phyloP scores from a whole-genome alignment of 2,797 vertebrate genomes.

The Sebastes iracundus region DNA sequence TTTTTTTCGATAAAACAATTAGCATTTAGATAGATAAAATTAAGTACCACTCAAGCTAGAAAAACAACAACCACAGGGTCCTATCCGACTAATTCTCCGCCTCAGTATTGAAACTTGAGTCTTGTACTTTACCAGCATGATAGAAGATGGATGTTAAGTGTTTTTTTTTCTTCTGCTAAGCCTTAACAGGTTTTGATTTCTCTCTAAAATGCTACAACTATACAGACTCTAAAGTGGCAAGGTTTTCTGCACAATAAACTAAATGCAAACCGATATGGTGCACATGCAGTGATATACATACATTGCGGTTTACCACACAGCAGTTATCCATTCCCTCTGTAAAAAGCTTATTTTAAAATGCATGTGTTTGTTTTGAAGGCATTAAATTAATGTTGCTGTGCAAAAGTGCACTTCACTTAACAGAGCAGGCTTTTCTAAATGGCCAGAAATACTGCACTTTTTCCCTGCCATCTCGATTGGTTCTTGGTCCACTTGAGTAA shows the following conservation, averaged over 20 bases:
- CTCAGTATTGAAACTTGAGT: neutral
- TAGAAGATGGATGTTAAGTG: neutral
- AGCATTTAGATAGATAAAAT: neutral
- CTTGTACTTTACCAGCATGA: neutral
- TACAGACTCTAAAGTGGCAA: neutral
- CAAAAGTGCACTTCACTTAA: conserved; percentile 33
- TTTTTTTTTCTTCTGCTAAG: neutral
- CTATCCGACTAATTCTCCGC: neutral
- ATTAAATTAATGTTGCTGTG: conserved; percentile 20
- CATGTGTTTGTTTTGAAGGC: conserved; percentile 13
- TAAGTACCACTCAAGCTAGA: neutral
- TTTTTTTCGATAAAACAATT: neutral
- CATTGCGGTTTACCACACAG: conserved; percentile 3
- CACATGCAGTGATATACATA: conserved; percentile 3
- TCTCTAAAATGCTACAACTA: neutral
- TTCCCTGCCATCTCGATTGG: conserved; percentile 29
- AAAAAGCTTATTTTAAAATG: conserved; percentile 38
- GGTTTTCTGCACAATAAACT: conserved; percentile 7
- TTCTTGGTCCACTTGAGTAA: conserved; percentile 36
- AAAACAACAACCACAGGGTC: neutral
- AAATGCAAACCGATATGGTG: neutral
- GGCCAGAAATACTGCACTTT: conserved; percentile 15
- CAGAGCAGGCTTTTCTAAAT: conserved; percentile 18
- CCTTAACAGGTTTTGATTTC: neutral
- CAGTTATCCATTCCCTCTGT: conserved; percentile 9